These are phyloP conservation scores for Halocaridina rubra DNA, from an alignment of 2,888 invertebrate species.

Conservation along the genomic window DNA sequence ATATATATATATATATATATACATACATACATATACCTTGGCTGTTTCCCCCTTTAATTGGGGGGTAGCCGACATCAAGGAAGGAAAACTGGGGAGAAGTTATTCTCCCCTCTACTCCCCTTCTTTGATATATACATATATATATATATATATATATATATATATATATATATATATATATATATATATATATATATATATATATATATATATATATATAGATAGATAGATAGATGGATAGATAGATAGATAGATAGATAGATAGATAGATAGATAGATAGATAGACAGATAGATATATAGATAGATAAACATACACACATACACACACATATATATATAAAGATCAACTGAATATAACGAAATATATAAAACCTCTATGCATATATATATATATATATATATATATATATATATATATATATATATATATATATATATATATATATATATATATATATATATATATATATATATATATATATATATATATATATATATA, in stretches of 20 bases:
- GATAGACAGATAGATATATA: no score
- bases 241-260: neutral
- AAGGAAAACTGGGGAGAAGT: no score
- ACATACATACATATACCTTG: no score
- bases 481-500: neutral
- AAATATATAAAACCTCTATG: neutral
- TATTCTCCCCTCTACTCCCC: neutral
- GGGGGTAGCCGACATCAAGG: no score
- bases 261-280: no score
- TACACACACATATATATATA: no score
- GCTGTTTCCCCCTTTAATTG: no score
- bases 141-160: neutral
- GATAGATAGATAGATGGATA: neutral
- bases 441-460: neutral
- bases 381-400: neutral
- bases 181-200: neutral
- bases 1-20: no score
- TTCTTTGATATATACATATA: neutral
- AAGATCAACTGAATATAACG: no score
- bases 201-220: neutral
- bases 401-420: neutral
- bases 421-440: neutral
- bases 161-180: neutral
- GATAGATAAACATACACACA: no score
- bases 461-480: neutral